These are phyloP conservation scores for Amphibalanus amphitrite DNA, from an alignment of 1,140 invertebrate genomes.

Conservation along the genomic window DNA sequence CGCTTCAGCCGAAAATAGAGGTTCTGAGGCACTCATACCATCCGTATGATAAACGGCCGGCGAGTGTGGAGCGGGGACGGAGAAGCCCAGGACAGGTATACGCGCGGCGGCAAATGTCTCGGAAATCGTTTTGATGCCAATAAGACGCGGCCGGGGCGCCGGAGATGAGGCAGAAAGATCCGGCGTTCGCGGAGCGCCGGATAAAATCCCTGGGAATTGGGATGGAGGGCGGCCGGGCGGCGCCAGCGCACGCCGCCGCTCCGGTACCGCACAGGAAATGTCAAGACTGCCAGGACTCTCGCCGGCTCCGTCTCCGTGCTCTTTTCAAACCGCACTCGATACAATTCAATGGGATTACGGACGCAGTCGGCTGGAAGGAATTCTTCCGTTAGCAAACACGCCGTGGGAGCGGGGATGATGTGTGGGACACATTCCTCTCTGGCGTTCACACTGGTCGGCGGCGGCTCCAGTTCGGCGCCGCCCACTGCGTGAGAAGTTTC, in stretches of 20 bases:
- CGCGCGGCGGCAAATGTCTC: too few species aligned
- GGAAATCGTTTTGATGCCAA: too few species aligned
- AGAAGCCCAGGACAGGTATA: too few species aligned
- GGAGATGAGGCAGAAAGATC: not conserved
- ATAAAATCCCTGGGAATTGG: not conserved
- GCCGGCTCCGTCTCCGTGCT: not conserved
- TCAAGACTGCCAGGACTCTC: not conserved
- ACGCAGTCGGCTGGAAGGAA: not conserved
- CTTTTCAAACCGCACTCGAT: slow-evolving; percentile 1
- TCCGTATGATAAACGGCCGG: too few species aligned
- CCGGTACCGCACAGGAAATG: not conserved
- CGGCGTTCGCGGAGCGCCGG: not conserved
- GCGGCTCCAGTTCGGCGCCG: too few species aligned
- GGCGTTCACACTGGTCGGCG: not conserved
- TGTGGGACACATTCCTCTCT: not conserved
- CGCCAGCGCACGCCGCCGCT: too few species aligned
- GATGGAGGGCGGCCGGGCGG: too few species aligned
- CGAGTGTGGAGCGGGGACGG: too few species aligned
- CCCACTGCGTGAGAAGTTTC: not conserved
- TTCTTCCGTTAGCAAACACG: slow-evolving; percentile 1
- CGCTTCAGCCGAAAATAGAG: too few species aligned
- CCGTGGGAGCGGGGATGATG: not conserved
- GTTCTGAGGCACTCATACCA: too few species aligned
- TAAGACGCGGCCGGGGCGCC: too few species aligned
- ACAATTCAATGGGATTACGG: not conserved